Percentiles rank a stretch among this genome's conserved stretches.
Conservation (phyloP, 2,888 invertebrate genomes). For the Dolomedes plantarius region DNA sequence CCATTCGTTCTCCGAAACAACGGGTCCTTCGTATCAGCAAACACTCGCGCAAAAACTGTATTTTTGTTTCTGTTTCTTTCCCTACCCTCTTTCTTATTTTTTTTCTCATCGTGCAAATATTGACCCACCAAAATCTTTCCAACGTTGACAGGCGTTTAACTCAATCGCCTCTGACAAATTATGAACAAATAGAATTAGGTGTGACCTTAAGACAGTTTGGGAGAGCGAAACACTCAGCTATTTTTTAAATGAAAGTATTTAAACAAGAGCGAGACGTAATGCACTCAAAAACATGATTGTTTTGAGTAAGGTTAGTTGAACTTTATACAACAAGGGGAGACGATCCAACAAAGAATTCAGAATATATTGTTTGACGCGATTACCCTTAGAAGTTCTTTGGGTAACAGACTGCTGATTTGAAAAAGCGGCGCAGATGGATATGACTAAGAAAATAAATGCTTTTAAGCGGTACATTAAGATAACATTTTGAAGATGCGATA, state of each 20-base stretch:
- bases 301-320: not conserved
- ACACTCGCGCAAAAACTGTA: not conserved
- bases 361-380: no score
- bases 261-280: not conserved
- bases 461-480: no score
- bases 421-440: no score
- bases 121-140: conserved; percentile 40
- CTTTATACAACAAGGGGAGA: not conserved
- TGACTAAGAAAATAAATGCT: no score
- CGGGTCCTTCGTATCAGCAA: not conserved
- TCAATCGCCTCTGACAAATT: conserved; percentile 61
- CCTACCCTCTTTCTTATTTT: conserved; percentile 1
- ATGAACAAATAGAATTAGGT: conserved; percentile 64
- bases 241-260: conserved; percentile 7
- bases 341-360: no score
- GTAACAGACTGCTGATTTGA: no score
- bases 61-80: not conserved
- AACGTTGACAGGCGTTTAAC: conserved; percentile 59
- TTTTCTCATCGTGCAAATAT: conserved; percentile 43
- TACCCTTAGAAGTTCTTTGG: no score
- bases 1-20: not conserved
- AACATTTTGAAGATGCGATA: no score
- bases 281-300: not conserved
- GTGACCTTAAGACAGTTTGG: conserved; percentile 25
- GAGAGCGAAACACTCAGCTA: not conserved